Evolutionary conservation across 2,888 invertebrate species (phyloP).

Genomic region (Gnatocerus cornutus): DNA sequence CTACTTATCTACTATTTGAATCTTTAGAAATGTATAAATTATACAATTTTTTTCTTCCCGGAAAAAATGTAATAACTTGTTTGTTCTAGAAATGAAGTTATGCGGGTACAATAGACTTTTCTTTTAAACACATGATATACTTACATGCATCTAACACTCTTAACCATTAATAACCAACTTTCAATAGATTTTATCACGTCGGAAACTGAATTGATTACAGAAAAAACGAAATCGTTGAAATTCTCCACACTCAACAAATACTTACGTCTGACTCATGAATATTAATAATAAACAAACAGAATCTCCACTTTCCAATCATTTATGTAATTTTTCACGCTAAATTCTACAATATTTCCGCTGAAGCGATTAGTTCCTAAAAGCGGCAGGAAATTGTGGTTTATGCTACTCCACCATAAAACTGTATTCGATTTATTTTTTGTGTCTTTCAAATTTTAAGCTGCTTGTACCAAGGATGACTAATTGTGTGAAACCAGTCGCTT

Average conservation of each 20-base stretch:
- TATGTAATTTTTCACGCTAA: slow-evolving; percentile 27
- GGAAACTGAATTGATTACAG: background rate
- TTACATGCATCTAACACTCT: background rate
- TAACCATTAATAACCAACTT: background rate
- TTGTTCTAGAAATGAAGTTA: background rate
- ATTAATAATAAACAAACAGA: background rate
- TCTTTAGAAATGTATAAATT: no score
- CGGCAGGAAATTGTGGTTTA: slow-evolving; percentile 41
- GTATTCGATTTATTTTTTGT: slow-evolving; percentile 22
- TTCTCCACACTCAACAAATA: slow-evolving; percentile 7
- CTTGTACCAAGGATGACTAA: background rate
- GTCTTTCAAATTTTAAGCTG: background rate
- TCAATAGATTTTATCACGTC: slow-evolving; percentile 4
- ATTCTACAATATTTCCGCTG: slow-evolving; percentile 31
- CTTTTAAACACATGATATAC: slow-evolving; percentile 4
- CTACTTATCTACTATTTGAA: no score
- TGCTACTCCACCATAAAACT: slow-evolving; percentile 32
- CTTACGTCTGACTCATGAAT: slow-evolving; percentile 7
- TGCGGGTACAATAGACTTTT: slow-evolving; percentile 2
- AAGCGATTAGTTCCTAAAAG: slow-evolving; percentile 40
- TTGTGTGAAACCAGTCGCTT: no score
- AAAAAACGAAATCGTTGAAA: slow-evolving; percentile 7
- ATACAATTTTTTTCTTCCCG: no score
- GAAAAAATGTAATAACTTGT: no score
- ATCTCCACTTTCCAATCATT: slow-evolving; percentile 37